Conservation (phyloP, 2,113 vertebrate species). For the Phoenicopterus ruber region DNA sequence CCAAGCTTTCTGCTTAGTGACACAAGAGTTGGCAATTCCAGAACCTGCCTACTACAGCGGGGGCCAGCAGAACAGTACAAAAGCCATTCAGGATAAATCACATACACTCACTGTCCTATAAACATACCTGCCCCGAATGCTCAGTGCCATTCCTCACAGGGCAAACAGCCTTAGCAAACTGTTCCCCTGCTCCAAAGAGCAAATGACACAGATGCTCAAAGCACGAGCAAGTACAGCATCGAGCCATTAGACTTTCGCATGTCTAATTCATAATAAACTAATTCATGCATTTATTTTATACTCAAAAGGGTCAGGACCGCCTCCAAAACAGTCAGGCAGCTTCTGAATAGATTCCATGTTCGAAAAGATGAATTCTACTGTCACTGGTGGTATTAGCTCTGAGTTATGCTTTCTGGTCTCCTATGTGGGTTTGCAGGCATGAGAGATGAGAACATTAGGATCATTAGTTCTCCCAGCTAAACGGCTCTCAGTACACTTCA, state of each 20-base stretch:
- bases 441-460: not conserved
- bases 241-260: not conserved
- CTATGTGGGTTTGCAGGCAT: not conserved
- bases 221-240: not conserved
- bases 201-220: not conserved
- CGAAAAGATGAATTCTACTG: not conserved
- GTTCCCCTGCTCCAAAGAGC: not conserved
- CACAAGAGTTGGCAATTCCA: not conserved
- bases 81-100: not conserved
- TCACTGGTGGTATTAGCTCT: not conserved
- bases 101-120: not conserved
- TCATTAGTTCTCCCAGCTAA: not conserved
- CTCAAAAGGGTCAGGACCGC: not conserved
- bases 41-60: not conserved
- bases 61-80: not conserved
- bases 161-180: not conserved
- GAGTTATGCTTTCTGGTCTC: not conserved
- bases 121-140: not conserved
- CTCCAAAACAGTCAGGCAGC: not conserved
- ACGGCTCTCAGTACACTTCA: not conserved
- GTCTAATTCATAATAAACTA: not conserved
- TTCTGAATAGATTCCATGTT: not conserved
- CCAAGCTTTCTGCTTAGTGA: not conserved
- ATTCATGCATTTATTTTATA: not conserved
- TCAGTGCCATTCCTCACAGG: not conserved